A percentile compares a stretch with the other conserved stretches of the same genome.
phyloP scores from a whole-genome alignment of 2,797 vertebrate genomes.

The Tapirus indicus region DNA sequence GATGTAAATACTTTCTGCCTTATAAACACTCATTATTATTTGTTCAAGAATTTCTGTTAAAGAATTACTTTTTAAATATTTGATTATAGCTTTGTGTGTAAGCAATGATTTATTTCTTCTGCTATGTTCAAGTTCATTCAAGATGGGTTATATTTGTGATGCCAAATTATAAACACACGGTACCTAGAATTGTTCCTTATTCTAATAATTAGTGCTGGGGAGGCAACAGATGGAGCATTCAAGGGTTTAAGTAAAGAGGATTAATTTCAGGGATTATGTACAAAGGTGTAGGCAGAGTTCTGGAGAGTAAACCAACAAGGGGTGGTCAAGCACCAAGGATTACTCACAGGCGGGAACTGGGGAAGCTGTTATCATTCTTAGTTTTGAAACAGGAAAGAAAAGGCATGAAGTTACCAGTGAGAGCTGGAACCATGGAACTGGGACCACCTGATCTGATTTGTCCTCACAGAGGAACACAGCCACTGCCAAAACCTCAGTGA shows the following conservation, averaged over 20 bases:
- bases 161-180: not conserved
- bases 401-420: not conserved
- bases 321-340: not conserved
- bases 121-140: not conserved
- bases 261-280: not conserved
- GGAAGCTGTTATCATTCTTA: not conserved
- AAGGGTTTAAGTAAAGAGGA: not conserved
- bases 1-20: not conserved
- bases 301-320: not conserved
- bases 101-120: slow-evolving; percentile 5
- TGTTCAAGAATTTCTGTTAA: not conserved
- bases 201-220: not conserved
- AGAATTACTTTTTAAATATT: not conserved
- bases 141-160: not conserved
- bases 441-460: not conserved
- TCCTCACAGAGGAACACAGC: not conserved
- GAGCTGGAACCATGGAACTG: not conserved
- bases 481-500: not conserved
- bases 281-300: not conserved
- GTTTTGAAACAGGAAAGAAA: not conserved
- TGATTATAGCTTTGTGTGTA: not conserved
- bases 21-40: not conserved
- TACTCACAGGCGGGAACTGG: not conserved
- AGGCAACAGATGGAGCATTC: not conserved
- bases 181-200: not conserved